Base-by-base conservation (phyloP, 1,140 invertebrate genomes). In the Batillaria attramentaria region DNA sequence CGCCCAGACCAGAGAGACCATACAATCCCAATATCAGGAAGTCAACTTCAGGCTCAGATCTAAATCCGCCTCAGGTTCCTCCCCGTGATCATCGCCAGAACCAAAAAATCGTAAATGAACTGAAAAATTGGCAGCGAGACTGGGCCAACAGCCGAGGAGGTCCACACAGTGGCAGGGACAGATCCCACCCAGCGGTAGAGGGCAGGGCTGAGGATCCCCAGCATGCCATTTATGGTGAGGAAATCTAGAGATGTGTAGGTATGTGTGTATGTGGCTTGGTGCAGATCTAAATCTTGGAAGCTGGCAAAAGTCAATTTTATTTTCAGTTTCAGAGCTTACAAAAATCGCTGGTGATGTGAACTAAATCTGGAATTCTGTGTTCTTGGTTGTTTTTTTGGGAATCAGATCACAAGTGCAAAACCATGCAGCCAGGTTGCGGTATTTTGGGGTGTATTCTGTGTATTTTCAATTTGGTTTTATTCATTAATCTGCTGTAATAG, bases 111-210 rank as follows among this genome's bases (percentile, higher is more conserved):
- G 77, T 88, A 39, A 84, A 65, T 46, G 86, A 88, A 60, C 62
- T 88, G 35, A 88, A 87, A 74, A 86, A 83, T 69, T 89, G 88
- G 88, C 88, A 88, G 65, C 78, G 78, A 68, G 82, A 85, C n/a
- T 80, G 81, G 77, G 33, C 65, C 16, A 37, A 60, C 57, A 65
- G 13, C 54, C 60, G 28, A 65, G 54, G 57, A 41, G 31, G 57
- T 37, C 31, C 54, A n/a, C 8, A 24, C 42, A 65, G 37, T 28
- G 13, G 37, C 3, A 13, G 3, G 57, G 73, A 62, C 37, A 75
- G 73, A 65, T n/a, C 37, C 16, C 73, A 60, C 3, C 0, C n/a
- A 10, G 31, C 54, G 3, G 57, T 24, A 24, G 57, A 62, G 3
- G 33, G 1, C 24, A 31, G 13, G 24, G 57, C n/a, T 1, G 73